Base-by-base conservation (phyloP, 2,888 invertebrate genomes). In the Kuschelorhynchus macadamiae region DNA sequence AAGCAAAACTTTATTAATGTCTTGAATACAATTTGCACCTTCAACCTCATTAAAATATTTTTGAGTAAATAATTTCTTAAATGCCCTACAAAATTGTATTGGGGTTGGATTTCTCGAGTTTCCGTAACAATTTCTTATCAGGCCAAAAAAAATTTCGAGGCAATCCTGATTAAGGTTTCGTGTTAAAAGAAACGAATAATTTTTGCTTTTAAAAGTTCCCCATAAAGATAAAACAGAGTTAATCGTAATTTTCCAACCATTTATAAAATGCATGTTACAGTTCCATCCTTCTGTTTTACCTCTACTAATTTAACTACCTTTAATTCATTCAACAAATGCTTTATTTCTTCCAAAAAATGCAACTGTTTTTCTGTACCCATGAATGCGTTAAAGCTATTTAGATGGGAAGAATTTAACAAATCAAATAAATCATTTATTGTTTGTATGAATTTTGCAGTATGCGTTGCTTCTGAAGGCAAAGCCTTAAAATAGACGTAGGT, bases 41-140 rank as follows among this genome's bases (percentile, higher is more conserved):
- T 73, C 66, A 9, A 41, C 17, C 7, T 70, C 49, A 12, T 56
- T 53, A 52, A 72, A 61, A 50, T 60, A 66, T 49, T 39, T 59
- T 7, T 71, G 16, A 0, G 64, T 33, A 53, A 71, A 72, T 20
- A 73, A 9, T 71, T 72, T 71, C 65, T 71, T 72, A 59, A 72
- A 72, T 14, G 61, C 55, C 25, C 65, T 59, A 14, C 36, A 52
- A 66, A 72, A 70, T n/a, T 70, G 71, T 8, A 67, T 71, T 7
- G 67, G 60, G 12, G 70, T 72, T n/a, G 63, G 64, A 56, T 71
- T 72, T 41, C 49, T 59, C 8, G 47, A 32, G 55, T 72, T 72
- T 8, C 67, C 70, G 16, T 16, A 42, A 42, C 42, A 42, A 16
- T 71, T 61, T 49, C 65, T 50, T n/a, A 75, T 66, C 32, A 50